Conservation (phyloP, 2,113 vertebrate genomes). For the Scytalopus superciliaris region DNA sequence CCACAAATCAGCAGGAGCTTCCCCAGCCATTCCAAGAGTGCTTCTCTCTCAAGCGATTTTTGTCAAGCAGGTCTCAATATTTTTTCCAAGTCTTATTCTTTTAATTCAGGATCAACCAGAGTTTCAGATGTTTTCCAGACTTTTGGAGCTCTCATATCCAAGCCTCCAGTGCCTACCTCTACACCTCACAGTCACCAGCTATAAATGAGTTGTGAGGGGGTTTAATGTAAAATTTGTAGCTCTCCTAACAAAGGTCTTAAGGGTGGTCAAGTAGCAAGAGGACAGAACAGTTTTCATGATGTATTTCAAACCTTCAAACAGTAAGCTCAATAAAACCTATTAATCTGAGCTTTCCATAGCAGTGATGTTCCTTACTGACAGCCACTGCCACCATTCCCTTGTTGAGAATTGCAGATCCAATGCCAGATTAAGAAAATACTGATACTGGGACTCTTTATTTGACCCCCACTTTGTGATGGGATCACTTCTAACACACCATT, state of each 20-base stretch:
- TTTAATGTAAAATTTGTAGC: background rate
- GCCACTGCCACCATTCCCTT: background rate
- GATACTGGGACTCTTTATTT: background rate
- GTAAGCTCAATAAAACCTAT: background rate
- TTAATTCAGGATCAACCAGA: background rate
- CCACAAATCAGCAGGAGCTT: background rate
- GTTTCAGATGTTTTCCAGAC: background rate
- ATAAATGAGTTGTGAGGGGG: background rate
- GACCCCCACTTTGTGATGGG: background rate
- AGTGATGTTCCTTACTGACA: background rate
- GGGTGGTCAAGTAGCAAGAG: background rate
- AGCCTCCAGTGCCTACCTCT: background rate
- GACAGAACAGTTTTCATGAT: background rate
- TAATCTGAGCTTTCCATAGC: background rate
- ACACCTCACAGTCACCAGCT: background rate
- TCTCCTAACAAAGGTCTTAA: background rate
- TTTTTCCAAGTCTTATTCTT: background rate
- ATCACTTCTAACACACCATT: background rate
- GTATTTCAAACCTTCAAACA: background rate
- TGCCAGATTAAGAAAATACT: background rate
- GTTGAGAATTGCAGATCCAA: background rate
- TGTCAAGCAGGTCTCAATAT: rapidly evolving
- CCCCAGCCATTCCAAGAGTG: background rate
- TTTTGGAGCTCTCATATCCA: background rate
- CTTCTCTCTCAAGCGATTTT: background rate